These are phyloP conservation scores for Zaprionus obscuricornis DNA, from an alignment of 2,888 invertebrate species.

Conservation along the genomic window DNA sequence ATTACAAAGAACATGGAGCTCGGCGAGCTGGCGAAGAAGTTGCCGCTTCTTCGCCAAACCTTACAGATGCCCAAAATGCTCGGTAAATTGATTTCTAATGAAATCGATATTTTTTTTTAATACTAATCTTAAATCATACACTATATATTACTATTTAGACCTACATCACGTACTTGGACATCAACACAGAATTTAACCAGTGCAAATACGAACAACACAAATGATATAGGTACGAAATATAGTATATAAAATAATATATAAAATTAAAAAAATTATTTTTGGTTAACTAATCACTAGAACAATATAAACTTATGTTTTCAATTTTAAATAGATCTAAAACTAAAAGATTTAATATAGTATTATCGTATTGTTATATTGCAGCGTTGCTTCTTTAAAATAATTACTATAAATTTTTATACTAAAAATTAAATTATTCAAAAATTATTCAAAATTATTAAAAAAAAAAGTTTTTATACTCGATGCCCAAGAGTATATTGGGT, in stretches of 20 bases:
- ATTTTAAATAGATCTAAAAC: too few relatives aligned
- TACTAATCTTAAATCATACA: neutral
- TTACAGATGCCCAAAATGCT: conserved; percentile 87
- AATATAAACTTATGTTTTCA: too few relatives aligned
- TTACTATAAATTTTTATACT: too few relatives aligned
- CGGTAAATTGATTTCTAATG: conserved; percentile 83
- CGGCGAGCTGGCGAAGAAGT: conserved; percentile 89
- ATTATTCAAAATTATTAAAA: too few relatives aligned
- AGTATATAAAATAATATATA: neutral
- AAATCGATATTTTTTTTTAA: too few relatives aligned
- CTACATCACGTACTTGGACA: conserved; percentile 88
- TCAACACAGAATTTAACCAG: conserved; percentile 88
- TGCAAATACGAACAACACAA: conserved; percentile 68
- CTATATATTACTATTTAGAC: conserved; percentile 50
- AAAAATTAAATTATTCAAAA: too few relatives aligned
- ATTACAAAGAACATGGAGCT: conserved; percentile 95
- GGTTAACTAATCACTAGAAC: too few relatives aligned
- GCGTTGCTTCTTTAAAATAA: too few relatives aligned
- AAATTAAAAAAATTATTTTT: neutral
- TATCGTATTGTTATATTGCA: too few relatives aligned
- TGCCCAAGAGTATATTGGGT: too few relatives aligned
- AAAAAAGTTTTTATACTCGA: too few relatives aligned
- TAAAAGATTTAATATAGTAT: too few relatives aligned
- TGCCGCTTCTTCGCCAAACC: conserved; percentile 91
- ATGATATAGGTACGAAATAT: conserved; percentile 80